These are phyloP conservation scores for Cardiocondyla obscurior DNA, from an alignment of 1,140 invertebrate species.

Conservation along the genomic window DNA sequence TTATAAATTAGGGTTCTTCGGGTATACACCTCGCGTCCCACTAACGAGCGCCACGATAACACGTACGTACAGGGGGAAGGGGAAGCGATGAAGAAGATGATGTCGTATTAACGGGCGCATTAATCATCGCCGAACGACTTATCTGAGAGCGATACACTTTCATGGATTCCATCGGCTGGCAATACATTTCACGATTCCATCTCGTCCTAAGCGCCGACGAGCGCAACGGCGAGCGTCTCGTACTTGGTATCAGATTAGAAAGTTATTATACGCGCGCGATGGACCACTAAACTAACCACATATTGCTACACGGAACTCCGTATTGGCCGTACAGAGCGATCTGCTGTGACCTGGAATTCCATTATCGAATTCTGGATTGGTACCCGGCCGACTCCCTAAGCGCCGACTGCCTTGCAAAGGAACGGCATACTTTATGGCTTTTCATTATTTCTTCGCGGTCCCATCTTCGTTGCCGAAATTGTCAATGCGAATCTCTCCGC, in stretches of 20 bases:
- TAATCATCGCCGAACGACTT: constrained; percentile 42
- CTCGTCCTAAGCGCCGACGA: background rate
- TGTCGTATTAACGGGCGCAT: constrained; percentile 39
- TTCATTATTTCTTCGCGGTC: constrained; percentile 24
- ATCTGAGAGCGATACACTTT: constrained; percentile 37
- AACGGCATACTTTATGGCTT: constrained; percentile 15
- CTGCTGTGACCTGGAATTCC: constrained; percentile 66
- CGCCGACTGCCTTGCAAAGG: background rate
- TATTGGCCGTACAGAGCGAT: constrained; percentile 47
- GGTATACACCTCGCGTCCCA: background rate
- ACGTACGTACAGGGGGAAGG: background rate
- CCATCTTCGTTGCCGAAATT: background rate
- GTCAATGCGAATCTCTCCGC: background rate
- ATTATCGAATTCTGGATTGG: constrained; percentile 68
- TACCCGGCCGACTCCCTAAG: constrained; percentile 9
- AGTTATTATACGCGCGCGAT: constrained; percentile 49
- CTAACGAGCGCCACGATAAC: background rate
- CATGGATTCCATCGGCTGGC: background rate
- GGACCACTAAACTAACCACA: constrained; percentile 47
- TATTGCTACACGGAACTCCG: constrained; percentile 52
- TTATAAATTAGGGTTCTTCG: constrained; percentile 7
- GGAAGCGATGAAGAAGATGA: too few species aligned
- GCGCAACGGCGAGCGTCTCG: background rate
- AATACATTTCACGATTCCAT: too few species aligned
- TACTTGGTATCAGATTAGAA: constrained; percentile 48